Evolutionary conservation across 1,140 invertebrate genomes (phyloP).

Genomic region (Drosophila virilis): DNA sequence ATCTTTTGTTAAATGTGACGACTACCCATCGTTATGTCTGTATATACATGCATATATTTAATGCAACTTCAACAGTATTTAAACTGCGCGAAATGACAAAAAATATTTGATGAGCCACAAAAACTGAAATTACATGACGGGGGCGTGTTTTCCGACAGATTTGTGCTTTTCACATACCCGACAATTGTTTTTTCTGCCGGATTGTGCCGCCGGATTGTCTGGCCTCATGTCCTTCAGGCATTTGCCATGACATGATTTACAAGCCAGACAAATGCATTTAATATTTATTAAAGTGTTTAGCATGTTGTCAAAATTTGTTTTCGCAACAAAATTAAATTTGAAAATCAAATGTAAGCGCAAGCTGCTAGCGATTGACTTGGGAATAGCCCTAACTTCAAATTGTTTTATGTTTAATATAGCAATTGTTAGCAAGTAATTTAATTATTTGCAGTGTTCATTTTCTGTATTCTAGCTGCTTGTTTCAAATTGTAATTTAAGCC

Average conservation of each 20-base stretch:
- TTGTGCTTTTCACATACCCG: constrained; percentile 16
- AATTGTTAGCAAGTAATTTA: no score
- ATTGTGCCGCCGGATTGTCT: constrained; percentile 38
- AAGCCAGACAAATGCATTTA: constrained; percentile 14
- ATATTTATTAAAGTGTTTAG: constrained; percentile 47
- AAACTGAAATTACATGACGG: constrained; percentile 37
- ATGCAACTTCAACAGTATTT: constrained; percentile 42
- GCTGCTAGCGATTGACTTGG: background rate
- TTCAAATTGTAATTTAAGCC: no score
- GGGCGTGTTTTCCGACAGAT: constrained; percentile 26
- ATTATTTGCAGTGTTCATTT: no score
- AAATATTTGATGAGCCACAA: constrained; percentile 22
- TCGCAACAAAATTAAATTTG: constrained; percentile 16
- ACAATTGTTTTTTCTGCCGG: constrained; percentile 1
- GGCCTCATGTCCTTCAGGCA: constrained; percentile 7
- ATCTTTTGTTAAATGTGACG: constrained; percentile 23
- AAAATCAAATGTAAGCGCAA: constrained; percentile 16
- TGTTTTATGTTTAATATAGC: no score
- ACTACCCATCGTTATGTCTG: constrained; percentile 29
- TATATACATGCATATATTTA: constrained; percentile 46
- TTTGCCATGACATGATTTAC: constrained; percentile 7
- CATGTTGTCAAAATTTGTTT: constrained; percentile 11
- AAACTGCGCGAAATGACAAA: constrained; percentile 1
- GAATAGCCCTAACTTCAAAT: no score
- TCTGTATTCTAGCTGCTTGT: no score